phyloP scores from a whole-genome alignment of 2,113 vertebrate species.

The Pterocles gutturalis region DNA sequence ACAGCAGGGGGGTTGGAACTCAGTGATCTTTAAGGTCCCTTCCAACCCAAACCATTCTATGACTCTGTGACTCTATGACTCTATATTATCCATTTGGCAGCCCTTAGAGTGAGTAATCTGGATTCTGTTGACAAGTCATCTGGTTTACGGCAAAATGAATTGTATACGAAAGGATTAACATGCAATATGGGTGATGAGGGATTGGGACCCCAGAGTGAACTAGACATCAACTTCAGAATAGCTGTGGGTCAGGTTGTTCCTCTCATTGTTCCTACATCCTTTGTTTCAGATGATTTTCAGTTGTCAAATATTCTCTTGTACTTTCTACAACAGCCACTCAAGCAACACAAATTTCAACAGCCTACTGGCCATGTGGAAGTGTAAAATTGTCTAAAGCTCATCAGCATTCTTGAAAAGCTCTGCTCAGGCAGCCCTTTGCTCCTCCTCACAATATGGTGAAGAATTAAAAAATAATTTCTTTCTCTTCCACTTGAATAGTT shows the following conservation, averaged over 20 bases:
- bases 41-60: too few relatives aligned
- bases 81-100: background rate
- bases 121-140: background rate
- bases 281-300: constrained; percentile 7
- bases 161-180: rapidly evolving
- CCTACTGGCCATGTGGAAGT: background rate
- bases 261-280: background rate
- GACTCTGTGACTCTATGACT: too few relatives aligned
- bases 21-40: too few relatives aligned
- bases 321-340: background rate
- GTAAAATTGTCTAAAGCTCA: constrained; percentile 23
- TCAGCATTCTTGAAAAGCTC: constrained; percentile 27
- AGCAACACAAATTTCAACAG: constrained; percentile 13
- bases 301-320: background rate
- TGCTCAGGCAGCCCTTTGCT: background rate
- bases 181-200: rapidly evolving
- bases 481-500: background rate
- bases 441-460: background rate
- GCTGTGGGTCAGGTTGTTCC: background rate
- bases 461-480: constrained; percentile 28
- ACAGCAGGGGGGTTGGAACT: too few relatives aligned
- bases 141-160: background rate
- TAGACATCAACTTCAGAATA: background rate
- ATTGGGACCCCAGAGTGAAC: background rate
- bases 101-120: background rate